phyloP scores from a whole-genome alignment of 2,797 vertebrate species.

The Morus bassanus region DNA sequence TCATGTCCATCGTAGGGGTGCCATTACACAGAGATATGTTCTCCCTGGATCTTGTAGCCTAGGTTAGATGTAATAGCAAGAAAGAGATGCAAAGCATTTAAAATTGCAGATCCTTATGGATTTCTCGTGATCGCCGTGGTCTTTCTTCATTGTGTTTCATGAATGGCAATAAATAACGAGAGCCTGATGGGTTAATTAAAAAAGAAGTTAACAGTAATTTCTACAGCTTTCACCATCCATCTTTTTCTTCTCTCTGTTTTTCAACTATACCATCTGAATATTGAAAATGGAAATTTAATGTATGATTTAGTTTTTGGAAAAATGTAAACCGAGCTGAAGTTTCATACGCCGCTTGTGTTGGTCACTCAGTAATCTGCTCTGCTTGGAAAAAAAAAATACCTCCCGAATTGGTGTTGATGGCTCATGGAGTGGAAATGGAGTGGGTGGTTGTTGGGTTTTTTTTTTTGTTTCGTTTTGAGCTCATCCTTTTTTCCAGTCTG shows the following conservation, averaged over 20 bases:
- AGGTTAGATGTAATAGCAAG: neutral
- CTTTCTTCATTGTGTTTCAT: neutral
- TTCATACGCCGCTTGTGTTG: fast-evolving
- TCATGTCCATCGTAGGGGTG: fast-evolving
- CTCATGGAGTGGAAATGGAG: neutral
- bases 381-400: neutral
- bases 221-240: neutral
- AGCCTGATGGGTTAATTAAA: neutral
- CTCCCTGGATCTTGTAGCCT: neutral
- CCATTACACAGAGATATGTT: neutral
- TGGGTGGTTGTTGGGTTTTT: neutral
- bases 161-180: neutral
- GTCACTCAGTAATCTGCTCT: neutral
- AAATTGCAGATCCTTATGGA: neutral
- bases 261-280: fast-evolving
- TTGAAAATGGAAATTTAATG: fast-evolving
- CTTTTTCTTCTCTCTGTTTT: neutral
- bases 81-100: neutral
- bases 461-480: neutral
- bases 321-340: fast-evolving
- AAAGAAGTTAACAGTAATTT: neutral
- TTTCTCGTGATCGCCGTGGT: neutral
- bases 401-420: neutral
- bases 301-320: fast-evolving
- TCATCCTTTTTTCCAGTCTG: slow-evolving; percentile 1